Percentiles rank a stretch among this genome's conserved stretches.
Evolutionary conservation across 2,888 invertebrate species (phyloP).

Genomic region (Lamellibrachia satsuma): DNA sequence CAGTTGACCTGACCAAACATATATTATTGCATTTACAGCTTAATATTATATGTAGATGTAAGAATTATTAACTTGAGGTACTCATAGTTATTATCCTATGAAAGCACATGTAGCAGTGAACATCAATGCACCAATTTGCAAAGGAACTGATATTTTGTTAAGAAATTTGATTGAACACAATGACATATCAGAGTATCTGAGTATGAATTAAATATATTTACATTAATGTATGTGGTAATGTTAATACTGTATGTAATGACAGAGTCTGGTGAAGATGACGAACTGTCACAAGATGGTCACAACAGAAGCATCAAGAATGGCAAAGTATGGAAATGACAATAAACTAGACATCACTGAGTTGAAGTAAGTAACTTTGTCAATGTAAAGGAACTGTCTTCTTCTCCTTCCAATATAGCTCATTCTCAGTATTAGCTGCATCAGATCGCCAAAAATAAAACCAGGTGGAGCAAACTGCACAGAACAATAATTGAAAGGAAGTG

Average conservation of each 20-base stretch:
- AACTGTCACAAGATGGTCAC: constrained; percentile 22
- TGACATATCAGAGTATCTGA: background rate
- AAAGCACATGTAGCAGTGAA: background rate
- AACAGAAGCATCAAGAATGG: constrained; percentile 21
- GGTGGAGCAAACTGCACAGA: too few relatives aligned
- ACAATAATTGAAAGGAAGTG: too few relatives aligned
- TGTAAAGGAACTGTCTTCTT: background rate
- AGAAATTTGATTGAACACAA: background rate
- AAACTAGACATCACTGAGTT: constrained; percentile 26
- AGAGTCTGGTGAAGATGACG: constrained; percentile 26
- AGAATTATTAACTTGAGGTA: background rate
- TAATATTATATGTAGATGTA: background rate
- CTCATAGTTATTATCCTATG: too few relatives aligned
- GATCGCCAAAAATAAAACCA: too few relatives aligned
- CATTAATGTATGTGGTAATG: background rate
- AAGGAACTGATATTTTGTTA: background rate
- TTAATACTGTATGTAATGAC: background rate
- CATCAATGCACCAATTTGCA: too few relatives aligned
- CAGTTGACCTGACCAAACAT: too few relatives aligned
- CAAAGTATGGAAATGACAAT: constrained; percentile 19
- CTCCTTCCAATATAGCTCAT: too few relatives aligned
- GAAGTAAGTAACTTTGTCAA: constrained; percentile 24
- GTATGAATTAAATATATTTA: background rate
- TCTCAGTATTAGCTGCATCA: too few relatives aligned
- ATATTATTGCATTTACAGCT: background rate